Evolutionary conservation across 2,888 invertebrate genomes (phyloP), one percentile per base, ranked within the genome.

Genomic region (Matsumyia berberina): DNA sequence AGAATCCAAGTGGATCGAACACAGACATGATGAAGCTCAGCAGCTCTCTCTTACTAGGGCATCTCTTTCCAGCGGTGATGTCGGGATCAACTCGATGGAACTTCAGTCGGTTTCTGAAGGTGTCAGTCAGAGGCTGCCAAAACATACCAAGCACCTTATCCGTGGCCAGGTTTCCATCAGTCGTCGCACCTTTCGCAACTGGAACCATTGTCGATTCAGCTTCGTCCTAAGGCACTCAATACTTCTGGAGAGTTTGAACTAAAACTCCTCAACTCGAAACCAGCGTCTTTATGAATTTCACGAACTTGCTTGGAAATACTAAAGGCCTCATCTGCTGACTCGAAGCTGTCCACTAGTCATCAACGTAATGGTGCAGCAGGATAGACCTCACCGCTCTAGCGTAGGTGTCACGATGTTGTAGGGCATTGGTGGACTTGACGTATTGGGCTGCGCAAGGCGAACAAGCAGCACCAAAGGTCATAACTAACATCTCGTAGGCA

Each of bases 61-160:
- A 35, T 2, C 35, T 35, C 35, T 35, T 35, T 35, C 9, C 35
- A 9, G 35, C 35, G 9, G 9, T 8, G 11, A 35, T 35, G 8
- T 35, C 35, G 9, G 35, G 35, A 35, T 35, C 33, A 35, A 35
- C 35, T 35, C 35, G 8, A 9, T 35, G 35, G 35, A 35, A 35
- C 9, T 9, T 8, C 11, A 35, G 35, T 9, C 9, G 35, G 2
- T 35, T 9, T 9, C 35, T 11, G 9, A 35, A 35, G 35, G 8
- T 35, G 35, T 35, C 35, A 9, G 2, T 35, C 8, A 9, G 2
- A 9, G 35, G 35, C 6, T 35, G 35, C 35, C 35, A 35, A 37
- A 57, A 58, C 39, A 60, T 44, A 15, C 42, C 42, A 9, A 60
- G 44, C 12, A 60, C 31, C 29, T 44, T 60, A 9, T 60, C 60